Base-by-base conservation (phyloP, 2,888 invertebrate species). In the Poecilus cupreus region DNA sequence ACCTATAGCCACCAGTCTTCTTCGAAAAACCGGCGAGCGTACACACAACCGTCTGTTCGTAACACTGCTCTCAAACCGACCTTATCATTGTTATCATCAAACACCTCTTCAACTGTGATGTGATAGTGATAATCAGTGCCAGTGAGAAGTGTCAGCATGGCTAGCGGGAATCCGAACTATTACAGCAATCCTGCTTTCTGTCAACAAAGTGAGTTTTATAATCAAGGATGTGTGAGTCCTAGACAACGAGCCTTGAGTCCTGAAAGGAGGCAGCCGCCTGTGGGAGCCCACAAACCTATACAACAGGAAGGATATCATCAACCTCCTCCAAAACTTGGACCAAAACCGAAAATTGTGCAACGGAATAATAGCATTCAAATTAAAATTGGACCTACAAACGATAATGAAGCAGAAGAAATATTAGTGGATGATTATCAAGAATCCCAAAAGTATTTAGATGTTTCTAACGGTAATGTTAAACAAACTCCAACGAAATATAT, bases 141-240 rank as follows among this genome's bases (percentile, higher is more conserved):
- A 32, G 32, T 32, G 32, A 32, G 8, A 6, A 32, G 32, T 32
- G 32, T 10, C 18, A 68, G 2, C 10, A 80, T 80, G 80, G 80
- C 80, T 39, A 54, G 16, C n/a, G 72, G 68, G 54, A 83, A 85
- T 26, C 83, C 85, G 60, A 91, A 93, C 88, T 94, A 94, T 85
- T 96, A 96, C 86, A 93, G 94, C 4, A 96, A 96, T 87, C 95
- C 95, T 77, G 95, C 95, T 0, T 96, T 96, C 87, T 95, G 94
- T 87, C 93, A 94, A 26, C 93, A 94, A 88, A 95, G 95, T 87
- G 95, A 96, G 86, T 93, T 90, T 84, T 90, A 90, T 84, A 89
- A 87, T 89, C 83, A 82, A 70, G 32, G 32, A 32, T 32, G 32
- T 3, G 32, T 32, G 82, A 68, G 20, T 54, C 18, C 57, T 60